Base-by-base conservation (phyloP, 2,797 vertebrate genomes). In the Neoniphon sammara region DNA sequence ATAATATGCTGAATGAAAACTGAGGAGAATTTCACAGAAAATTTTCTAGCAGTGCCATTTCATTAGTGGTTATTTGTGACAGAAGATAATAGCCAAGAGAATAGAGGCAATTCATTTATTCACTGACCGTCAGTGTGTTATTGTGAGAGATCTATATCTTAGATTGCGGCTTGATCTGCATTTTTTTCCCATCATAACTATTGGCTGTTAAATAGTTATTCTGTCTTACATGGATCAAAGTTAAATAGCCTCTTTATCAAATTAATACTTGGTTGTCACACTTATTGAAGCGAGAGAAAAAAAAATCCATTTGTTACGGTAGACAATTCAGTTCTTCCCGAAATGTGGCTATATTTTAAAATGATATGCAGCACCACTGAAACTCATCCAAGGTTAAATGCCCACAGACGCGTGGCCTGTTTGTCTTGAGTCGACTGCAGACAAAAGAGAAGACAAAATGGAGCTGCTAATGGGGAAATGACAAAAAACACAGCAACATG, bases 301-400 rank as follows among this genome's bases (percentile, higher is more conserved):
- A 54, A 36, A 20, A 36, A 62, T 14, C 10, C 8, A 21, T 54
- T 11, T 23, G 52, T 54, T 54, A 14, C 14, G 21, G 52, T 11
- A 27, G 21, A 15, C 23, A 23, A 21, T 44, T 34, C 59, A 21
- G 55, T 34, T 57, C 70, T 58, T 18, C 57, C 30, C 55, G 55
- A 80, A 44, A 54, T 57, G 47, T 31, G 52, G 7, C 7, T 7
- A 25, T 0, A 56, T 63, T 67, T 60, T 31, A n/a, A 46, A 78
- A 67, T 79, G 6, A 64, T n/a, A 66, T 36, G 53, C 31, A 18
- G 31, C 20, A 20, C 46, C 0, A 21, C 57, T 57, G 53, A 73
- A 63, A 49, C 42, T 56, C 62, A 8, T 47, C 34, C 77, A 66
- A 76, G 61, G 64, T 65, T 75, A 73, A 73, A 63, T 70, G 44